Evolutionary conservation across 2,888 invertebrate species (phyloP).

Genomic region (Synanthedon myopaeformis): DNA sequence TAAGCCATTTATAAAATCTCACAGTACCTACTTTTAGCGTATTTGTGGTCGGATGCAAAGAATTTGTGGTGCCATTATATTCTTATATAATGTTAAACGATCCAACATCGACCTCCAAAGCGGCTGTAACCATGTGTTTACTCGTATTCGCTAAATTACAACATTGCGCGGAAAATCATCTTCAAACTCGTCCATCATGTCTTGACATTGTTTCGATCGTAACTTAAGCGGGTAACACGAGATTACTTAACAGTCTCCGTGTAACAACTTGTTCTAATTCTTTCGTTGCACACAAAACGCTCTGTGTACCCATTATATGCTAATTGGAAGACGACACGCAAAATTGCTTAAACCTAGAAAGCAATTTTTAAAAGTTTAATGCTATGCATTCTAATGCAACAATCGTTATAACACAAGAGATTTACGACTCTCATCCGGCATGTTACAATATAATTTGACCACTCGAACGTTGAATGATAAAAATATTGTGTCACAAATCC

Average conservation of each 20-base stretch:
- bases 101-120: neutral
- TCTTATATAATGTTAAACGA: neutral
- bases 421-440: conserved; percentile 4
- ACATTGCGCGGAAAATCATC: conserved; percentile 1
- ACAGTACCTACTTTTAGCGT: too few relatives aligned
- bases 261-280: conserved; percentile 43
- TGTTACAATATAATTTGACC: conserved; percentile 9
- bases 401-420: neutral
- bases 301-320: conserved; percentile 39
- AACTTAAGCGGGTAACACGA: conserved; percentile 10
- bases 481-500: conserved; percentile 13
- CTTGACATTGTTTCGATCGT: conserved; percentile 9
- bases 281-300: conserved; percentile 27
- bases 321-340: conserved; percentile 46
- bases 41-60: neutral
- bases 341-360: conserved; percentile 34
- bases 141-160: neutral
- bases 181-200: conserved; percentile 4
- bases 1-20: too few relatives aligned
- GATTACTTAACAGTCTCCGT: conserved; percentile 33
- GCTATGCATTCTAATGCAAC: conserved; percentile 7
- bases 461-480: conserved; percentile 8
- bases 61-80: neutral
- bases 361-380: conserved; percentile 13
- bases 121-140: neutral